A percentile compares a stretch with the other conserved stretches of the same genome.
phyloP scores from a whole-genome alignment of 2,888 invertebrate species.

The Macaria liturata region DNA sequence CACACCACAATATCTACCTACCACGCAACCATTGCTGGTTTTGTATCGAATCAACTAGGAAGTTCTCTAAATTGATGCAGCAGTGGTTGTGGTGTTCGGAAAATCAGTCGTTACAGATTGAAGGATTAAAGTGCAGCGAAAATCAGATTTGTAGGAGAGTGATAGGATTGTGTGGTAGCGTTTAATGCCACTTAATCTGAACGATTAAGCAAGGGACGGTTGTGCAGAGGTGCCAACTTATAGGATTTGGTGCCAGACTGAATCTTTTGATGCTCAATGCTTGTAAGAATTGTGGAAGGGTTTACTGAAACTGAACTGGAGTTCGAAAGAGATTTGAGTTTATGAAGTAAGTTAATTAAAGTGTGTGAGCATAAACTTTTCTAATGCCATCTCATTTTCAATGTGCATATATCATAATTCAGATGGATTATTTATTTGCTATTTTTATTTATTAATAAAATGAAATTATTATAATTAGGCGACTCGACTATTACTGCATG shows the following conservation, averaged over 20 bases:
- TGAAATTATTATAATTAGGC: too few species aligned
- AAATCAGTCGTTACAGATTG: constrained; percentile 38
- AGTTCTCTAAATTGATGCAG: constrained; percentile 8
- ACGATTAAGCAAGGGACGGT: constrained; percentile 60
- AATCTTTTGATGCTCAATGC: constrained; percentile 25
- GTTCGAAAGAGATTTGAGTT: not conserved
- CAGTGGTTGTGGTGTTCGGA: constrained; percentile 36
- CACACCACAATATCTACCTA: constrained; percentile 24
- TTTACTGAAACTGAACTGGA: not conserved
- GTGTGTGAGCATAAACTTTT: too few species aligned
- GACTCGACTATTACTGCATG: too few species aligned
- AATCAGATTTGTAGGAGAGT: constrained; percentile 76
- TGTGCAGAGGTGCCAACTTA: constrained; percentile 43
- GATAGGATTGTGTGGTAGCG: constrained; percentile 71
- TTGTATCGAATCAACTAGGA: not conserved
- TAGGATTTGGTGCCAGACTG: constrained; percentile 45
- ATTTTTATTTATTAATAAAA: too few species aligned
- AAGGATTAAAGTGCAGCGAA: constrained; percentile 71
- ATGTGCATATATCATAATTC: too few species aligned
- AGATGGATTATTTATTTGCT: too few species aligned
- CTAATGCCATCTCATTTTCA: too few species aligned
- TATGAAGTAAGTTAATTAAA: too few species aligned
- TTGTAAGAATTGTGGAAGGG: constrained; percentile 8
- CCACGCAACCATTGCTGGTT: constrained; percentile 43
- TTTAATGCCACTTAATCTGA: constrained; percentile 70